Conservation (phyloP, 2,113 vertebrate species). For the Haplochromis vanheusdeni region DNA sequence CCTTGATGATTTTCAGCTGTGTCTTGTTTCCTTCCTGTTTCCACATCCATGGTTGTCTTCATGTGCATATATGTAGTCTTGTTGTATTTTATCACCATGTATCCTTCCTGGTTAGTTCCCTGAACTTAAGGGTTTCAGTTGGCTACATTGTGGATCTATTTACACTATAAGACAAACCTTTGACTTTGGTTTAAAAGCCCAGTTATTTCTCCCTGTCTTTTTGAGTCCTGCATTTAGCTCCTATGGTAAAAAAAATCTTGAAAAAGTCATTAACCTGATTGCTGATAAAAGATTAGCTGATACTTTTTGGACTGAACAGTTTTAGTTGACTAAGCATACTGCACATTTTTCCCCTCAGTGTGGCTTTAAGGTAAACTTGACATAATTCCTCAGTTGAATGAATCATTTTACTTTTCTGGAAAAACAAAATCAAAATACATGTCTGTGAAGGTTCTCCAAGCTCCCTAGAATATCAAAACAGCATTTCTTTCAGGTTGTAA, state of each 20-base stretch:
- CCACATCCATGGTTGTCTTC: not conserved
- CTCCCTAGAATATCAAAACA: not conserved
- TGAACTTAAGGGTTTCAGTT: not conserved
- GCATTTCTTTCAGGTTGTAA: not conserved
- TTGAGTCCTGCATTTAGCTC: not conserved
- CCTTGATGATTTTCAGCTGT: not conserved
- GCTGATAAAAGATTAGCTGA: not conserved
- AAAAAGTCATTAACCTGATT: not conserved
- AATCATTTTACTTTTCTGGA: not conserved
- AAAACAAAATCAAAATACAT: not conserved
- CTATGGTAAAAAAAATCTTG: not conserved
- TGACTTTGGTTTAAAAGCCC: not conserved
- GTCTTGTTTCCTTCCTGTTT: not conserved
- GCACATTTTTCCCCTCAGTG: fast-evolving
- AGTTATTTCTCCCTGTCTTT: not conserved
- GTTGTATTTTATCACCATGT: not conserved
- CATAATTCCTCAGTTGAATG: not conserved
- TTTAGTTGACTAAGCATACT: not conserved
- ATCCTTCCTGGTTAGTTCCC: not conserved
- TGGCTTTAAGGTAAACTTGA: not conserved
- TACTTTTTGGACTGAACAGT: not conserved
- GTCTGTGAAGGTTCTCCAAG: not conserved
- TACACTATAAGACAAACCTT: not conserved
- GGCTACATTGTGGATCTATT: not conserved
- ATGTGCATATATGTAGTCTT: not conserved